Evolutionary conservation across 2,888 invertebrate species (phyloP), one percentile per base, ranked within the genome.

Genomic region (Panorpa germanica): DNA sequence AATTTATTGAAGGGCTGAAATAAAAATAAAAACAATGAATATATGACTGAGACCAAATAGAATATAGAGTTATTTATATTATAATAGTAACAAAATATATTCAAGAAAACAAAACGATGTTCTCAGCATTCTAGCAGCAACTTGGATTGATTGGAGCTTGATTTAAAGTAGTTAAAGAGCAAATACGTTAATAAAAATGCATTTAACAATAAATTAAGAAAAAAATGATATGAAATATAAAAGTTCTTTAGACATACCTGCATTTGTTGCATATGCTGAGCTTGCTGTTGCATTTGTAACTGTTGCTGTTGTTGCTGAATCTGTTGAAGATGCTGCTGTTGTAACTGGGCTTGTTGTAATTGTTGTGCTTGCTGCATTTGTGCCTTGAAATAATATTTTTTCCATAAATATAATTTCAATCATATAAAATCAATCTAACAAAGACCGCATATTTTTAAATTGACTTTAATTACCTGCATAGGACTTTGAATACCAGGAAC

Each of bases 251-350:
- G 12, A 16, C 36, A 33, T 65, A 68, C 68, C 66, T 69, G 71
- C 50, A 64, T 55, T 43, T 74, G 65, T 35, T 61, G 60, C 48
- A 60, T 49, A 39, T 57, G 56, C 35, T 41, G 42, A 26, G 45
- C 46, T 31, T 43, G 43, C 7, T 50, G 49, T 34, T 54, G 56
- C 36, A 54, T 42, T 38, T 47, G 43, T 40, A 46, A 47, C 31
- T 50, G 50, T 24, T 45, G 45, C 30, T 44, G 48, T 41, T 54
- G 55, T 35, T 46, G 45, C 42, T 51, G 46, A 36, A 46, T 46
- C 47, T 59, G 70, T 48, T 67, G 68, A 40, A 70, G 70, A 45
- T 65, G 45, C 33, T 59, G 59, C 19, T 58, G 57, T 34, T 63
- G 50, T 33, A 52, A 50, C 40, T 55, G 55, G 34, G 49, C 62